Evolutionary conservation across 2,113 vertebrate genomes (phyloP).

Genomic region (Arothron firmamentum): DNA sequence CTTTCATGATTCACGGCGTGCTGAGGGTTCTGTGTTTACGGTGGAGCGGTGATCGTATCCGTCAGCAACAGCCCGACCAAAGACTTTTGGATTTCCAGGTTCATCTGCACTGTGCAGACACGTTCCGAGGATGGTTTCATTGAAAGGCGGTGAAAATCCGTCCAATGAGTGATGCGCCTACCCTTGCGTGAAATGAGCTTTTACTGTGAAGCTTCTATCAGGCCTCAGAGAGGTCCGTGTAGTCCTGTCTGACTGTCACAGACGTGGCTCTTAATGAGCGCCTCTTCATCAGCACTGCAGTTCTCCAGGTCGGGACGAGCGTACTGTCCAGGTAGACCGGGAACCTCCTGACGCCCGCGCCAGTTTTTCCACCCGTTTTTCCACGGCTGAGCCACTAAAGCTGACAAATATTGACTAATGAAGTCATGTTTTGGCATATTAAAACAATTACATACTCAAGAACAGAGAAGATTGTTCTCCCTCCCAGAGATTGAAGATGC

Average conservation of each 20-base stretch:
- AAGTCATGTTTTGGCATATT: conserved; percentile 13
- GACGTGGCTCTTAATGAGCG: conserved; percentile 65
- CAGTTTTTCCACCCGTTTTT: conserved; percentile 35
- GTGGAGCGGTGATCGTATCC: conserved; percentile 12
- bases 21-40: no score
- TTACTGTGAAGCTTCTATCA: conserved; percentile 58
- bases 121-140: conserved; percentile 66
- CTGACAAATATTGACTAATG: conserved; percentile 19
- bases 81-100: conserved; percentile 63
- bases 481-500: no score
- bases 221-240: conserved; percentile 34
- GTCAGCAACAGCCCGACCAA: conserved; percentile 28
- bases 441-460: conserved; percentile 2
- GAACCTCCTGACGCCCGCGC: conserved; percentile 15
- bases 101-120: conserved; percentile 47
- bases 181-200: conserved; percentile 77
- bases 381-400: conserved; percentile 18
- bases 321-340: conserved; percentile 27
- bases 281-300: conserved; percentile 59
- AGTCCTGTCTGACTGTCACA: conserved; percentile 61
- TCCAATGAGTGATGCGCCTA: conserved; percentile 75
- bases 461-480: background rate
- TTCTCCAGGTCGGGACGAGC: conserved; percentile 53
- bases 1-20: no score
- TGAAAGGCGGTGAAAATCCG: conserved; percentile 66